Base-by-base conservation (phyloP, 2,797 vertebrate species). In the Synanceia verrucosa region DNA sequence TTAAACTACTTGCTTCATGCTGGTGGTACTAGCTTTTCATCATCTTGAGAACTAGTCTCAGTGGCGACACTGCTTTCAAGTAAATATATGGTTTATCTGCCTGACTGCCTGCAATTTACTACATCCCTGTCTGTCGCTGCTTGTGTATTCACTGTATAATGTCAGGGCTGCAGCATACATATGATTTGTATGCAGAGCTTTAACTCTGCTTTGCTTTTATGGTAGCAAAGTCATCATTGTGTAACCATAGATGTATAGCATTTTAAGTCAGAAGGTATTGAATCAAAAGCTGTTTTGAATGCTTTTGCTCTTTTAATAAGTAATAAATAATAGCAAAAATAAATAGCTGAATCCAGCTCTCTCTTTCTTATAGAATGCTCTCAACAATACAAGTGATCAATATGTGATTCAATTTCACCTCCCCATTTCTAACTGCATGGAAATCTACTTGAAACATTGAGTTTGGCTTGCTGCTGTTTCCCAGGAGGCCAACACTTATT, bases 221-320 rank as follows among this genome's bases (percentile, higher is more conserved):
- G 29, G 24, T 34, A 55, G 36, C 34, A 21, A n/a, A n/a, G n/a
- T n/a, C n/a, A 56, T 58, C n/a, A 73, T n/a, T 50, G 33, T 57
- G 4, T 26, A 41, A 56, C 41, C 29, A 4, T 4, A 23, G 31
- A 57, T 63, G 23, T 34, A 11, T 24, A 34, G 33, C 24, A 41
- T 44, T 21, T 39, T 59, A 31, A 36, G 21, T 51, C 14, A 63
- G 31, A 63, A 16, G 21, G 7, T 55, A 29, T 31, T 59, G 10
- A 52, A 66, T 71, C 19, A 39, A 60, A 16, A 60, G 26, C 31
- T 12, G 39, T 65, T 33, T 56, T 62, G 9, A 51, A 46, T 37
- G 19, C 37, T 58, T 47, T 10, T 52, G 1, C 9, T 24, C 28
- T 12, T 56, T n/a, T n/a, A n/a, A n/a, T n/a, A n/a, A n/a, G n/a